Evolutionary conservation across 2,113 vertebrate species (phyloP).

Genomic region (Nothobranchius kuhntae): DNA sequence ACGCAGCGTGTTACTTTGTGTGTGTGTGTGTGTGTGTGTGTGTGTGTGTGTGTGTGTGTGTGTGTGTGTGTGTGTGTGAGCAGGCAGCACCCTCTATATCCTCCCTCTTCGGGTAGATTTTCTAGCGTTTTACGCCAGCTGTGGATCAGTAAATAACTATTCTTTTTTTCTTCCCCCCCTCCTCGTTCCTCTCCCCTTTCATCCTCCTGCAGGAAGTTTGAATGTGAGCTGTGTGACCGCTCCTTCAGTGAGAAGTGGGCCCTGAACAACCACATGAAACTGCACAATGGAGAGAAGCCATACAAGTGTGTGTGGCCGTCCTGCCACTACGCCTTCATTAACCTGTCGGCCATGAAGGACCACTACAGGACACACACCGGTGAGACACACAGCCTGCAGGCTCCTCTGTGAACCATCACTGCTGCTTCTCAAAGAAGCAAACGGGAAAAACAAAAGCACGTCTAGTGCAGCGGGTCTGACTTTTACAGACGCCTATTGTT

Average conservation of each 20-base stretch:
- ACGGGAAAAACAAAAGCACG: background rate
- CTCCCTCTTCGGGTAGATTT: conserved; percentile 67
- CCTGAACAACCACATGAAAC: conserved; percentile 98
- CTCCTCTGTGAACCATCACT: background rate
- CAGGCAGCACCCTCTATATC: conserved; percentile 57
- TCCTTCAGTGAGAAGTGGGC: conserved; percentile 99
- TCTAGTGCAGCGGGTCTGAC: conserved; percentile 18
- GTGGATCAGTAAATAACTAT: conserved; percentile 68
- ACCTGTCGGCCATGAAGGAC: conserved; percentile 96
- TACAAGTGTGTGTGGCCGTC: conserved; percentile 95
- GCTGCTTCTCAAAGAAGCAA: background rate
- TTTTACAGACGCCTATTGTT: conserved; percentile 31
- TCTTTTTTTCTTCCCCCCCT: conserved; percentile 15
- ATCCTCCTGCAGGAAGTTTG: conserved; percentile 88
- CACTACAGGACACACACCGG: conserved; percentile 98
- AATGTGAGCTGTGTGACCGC: conserved; percentile 92
- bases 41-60: conserved; percentile 46
- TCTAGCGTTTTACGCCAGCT: conserved; percentile 58
- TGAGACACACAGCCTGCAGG: conserved; percentile 66
- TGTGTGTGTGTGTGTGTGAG: conserved; percentile 42
- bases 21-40: conserved; percentile 54
- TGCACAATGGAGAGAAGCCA: conserved; percentile 96
- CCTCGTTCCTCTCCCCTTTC: conserved; percentile 22
- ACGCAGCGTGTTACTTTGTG: conserved; percentile 43
- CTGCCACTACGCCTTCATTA: conserved; percentile 98